A percentile compares a stretch with the other conserved stretches of the same genome.
Evolutionary conservation across 2,113 vertebrate species (phyloP).

Genomic region (Carettochelys insculpta): DNA sequence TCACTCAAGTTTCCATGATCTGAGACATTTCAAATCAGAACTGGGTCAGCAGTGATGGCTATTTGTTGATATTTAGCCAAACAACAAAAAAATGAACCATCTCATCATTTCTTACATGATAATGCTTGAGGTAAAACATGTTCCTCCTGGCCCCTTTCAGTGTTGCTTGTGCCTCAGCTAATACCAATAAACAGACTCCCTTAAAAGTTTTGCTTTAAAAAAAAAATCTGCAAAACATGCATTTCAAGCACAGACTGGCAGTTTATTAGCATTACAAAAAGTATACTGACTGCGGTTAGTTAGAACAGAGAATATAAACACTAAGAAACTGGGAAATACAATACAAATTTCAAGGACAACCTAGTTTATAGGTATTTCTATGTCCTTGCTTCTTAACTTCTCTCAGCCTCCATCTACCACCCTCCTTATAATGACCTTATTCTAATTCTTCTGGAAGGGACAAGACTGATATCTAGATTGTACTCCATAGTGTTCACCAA

Average conservation of each 20-base stretch:
- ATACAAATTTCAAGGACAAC: background rate
- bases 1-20: background rate
- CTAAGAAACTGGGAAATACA: background rate
- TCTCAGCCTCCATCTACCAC: rapidly evolving
- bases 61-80: background rate
- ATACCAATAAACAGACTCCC: background rate
- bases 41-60: background rate
- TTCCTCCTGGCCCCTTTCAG: too few relatives aligned
- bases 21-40: background rate
- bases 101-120: background rate
- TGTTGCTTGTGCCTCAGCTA: background rate
- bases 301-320: background rate
- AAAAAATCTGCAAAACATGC: background rate
- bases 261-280: background rate
- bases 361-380: background rate
- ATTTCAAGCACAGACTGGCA: rapidly evolving
- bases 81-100: background rate
- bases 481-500: background rate
- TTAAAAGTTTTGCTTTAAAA: background rate
- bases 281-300: background rate
- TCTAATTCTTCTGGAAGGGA: background rate
- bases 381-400: background rate
- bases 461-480: background rate
- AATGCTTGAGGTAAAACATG: background rate
- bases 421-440: background rate